A percentile compares a stretch with the other conserved stretches of the same genome.
Conservation (phyloP, 2,113 vertebrate genomes). For the Dinomys branickii region DNA sequence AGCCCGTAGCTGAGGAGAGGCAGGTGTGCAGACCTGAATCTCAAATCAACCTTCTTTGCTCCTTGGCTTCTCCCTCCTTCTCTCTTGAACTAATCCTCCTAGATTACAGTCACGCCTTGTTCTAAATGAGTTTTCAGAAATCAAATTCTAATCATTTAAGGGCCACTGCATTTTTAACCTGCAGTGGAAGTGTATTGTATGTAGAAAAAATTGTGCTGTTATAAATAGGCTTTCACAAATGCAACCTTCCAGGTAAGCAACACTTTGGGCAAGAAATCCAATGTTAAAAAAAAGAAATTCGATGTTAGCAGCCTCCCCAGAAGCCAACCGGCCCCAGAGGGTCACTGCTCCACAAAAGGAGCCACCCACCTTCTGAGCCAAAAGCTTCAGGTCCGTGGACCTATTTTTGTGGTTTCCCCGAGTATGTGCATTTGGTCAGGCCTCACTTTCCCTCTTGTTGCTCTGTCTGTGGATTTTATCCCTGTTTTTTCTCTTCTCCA, state of each 20-base stretch:
- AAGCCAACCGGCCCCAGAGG: accelerated
- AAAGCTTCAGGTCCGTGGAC: not conserved
- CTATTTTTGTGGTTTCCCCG: not conserved
- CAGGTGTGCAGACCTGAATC: not conserved
- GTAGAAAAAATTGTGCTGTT: not conserved
- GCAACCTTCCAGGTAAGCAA: not conserved
- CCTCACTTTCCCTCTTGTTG: not conserved
- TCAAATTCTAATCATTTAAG: slow-evolving; percentile 25
- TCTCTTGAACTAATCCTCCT: not conserved
- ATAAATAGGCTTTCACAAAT: not conserved
- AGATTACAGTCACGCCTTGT: not conserved
- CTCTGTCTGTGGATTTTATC: not conserved
- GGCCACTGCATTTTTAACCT: not conserved
- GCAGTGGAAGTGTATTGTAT: not conserved
- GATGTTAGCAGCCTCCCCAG: not conserved
- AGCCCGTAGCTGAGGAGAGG: too few relatives aligned
- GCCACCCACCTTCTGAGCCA: not conserved
- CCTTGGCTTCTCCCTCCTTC: not conserved
- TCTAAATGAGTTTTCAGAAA: slow-evolving; percentile 48
- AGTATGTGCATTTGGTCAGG: too few relatives aligned
- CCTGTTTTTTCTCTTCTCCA: not conserved
- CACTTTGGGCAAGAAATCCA: not conserved
- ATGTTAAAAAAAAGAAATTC: too few relatives aligned
- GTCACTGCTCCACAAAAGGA: not conserved
- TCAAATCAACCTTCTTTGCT: too few relatives aligned